Percentiles rank a stretch among this genome's conserved stretches.
Evolutionary conservation across 2,888 invertebrate genomes (phyloP).

Genomic region (Oxystoma pomonae): DNA sequence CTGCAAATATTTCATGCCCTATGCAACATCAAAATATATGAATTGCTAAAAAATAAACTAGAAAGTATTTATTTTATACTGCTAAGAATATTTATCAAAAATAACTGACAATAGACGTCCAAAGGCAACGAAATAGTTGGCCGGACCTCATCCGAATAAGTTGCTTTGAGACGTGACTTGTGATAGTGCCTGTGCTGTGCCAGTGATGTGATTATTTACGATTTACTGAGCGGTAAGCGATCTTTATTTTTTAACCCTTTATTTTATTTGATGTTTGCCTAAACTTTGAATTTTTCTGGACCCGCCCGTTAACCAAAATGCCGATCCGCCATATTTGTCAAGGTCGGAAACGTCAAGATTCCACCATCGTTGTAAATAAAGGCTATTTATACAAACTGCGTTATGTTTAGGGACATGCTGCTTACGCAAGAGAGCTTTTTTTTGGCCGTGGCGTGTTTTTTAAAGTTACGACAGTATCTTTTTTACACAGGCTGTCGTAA

Average conservation of each 20-base stretch:
- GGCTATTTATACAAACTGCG: constrained; percentile 13
- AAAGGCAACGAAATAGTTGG: constrained; percentile 24
- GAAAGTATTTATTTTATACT: constrained; percentile 20
- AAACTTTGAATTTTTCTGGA: constrained; percentile 25
- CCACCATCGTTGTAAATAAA: constrained; percentile 11
- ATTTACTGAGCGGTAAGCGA: background rate
- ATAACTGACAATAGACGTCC: constrained; percentile 24
- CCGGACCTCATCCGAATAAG: constrained; percentile 24
- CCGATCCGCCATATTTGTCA: constrained; percentile 37
- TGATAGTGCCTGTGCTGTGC: constrained; percentile 22
- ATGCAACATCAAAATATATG: constrained; percentile 43
- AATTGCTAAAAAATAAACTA: constrained; percentile 19
- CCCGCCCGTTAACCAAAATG: constrained; percentile 38
- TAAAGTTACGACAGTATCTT: too few relatives aligned
- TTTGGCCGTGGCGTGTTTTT: too few relatives aligned
- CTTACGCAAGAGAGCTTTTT: too few relatives aligned
- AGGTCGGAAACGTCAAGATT: constrained; percentile 42
- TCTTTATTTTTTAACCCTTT: constrained; percentile 33
- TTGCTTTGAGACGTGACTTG: constrained; percentile 25
- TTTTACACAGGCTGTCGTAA: too few relatives aligned
- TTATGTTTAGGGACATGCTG: constrained; percentile 4
- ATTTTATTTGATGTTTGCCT: constrained; percentile 24
- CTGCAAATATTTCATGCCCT: constrained; percentile 42
- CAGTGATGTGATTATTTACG: background rate
- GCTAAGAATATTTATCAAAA: constrained; percentile 23